Evolutionary conservation across 2,888 invertebrate species (phyloP).

Genomic region (Slavum lentiscoides): DNA sequence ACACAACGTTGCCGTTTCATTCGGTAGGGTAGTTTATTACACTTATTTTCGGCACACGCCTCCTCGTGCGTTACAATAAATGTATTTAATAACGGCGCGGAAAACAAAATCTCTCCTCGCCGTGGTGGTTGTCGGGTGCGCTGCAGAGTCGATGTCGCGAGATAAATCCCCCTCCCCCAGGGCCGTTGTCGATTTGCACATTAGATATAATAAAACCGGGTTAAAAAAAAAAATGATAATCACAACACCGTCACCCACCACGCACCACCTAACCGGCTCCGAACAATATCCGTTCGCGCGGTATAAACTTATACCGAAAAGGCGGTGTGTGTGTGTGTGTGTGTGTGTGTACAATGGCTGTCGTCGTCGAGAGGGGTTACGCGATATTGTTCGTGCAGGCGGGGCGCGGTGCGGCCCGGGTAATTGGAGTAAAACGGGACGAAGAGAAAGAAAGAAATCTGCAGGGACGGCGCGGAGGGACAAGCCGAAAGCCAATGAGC

Average conservation of each 20-base stretch:
- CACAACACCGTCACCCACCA: background rate
- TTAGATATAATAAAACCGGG: conserved; percentile 17
- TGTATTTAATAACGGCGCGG: too few species aligned
- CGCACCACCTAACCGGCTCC: too few species aligned
- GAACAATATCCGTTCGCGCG: background rate
- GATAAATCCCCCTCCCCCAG: too few species aligned
- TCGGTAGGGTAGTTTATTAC: too few species aligned
- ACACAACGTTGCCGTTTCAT: too few species aligned
- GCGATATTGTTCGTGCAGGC: conserved; percentile 11
- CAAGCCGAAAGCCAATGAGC: conserved; percentile 50
- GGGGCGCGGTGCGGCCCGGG: conserved; percentile 11
- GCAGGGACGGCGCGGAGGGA: conserved; percentile 12
- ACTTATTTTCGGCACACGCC: too few species aligned
- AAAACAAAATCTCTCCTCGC: too few species aligned
- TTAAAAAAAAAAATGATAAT: conserved; percentile 3
- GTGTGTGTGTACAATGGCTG: conserved; percentile 26
- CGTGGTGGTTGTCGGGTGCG: too few species aligned
- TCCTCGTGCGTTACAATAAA: too few species aligned
- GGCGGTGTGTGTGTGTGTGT: conserved; percentile 4
- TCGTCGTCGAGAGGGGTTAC: conserved; percentile 19
- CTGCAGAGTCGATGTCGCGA: too few species aligned
- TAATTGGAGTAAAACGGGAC: conserved; percentile 52
- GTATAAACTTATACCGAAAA: background rate
- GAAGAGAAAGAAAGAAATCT: conserved; percentile 44
- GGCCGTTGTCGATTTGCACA: conserved; percentile 37